Percentiles rank a stretch among this genome's conserved stretches.
phyloP scores from a whole-genome alignment of 2,113 vertebrate species.

The Oryzias melastigma region DNA sequence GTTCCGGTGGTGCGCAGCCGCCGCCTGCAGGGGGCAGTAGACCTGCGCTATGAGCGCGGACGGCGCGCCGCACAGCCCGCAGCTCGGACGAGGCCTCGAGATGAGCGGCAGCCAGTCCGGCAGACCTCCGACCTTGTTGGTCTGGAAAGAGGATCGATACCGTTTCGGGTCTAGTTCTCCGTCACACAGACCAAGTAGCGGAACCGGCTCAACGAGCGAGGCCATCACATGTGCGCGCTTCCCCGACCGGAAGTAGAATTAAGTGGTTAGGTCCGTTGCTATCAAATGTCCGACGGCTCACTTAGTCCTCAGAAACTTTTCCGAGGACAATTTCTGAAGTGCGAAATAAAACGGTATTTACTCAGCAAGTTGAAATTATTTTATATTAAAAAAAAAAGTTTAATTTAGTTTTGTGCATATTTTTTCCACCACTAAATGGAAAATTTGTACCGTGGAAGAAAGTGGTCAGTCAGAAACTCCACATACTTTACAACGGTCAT shows the following conservation, averaged over 20 bases:
- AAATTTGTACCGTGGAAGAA: too few species aligned
- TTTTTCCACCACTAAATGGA: too few species aligned
- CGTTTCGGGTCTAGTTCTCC: constrained; percentile 43
- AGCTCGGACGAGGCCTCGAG: constrained; percentile 5
- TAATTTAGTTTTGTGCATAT: too few species aligned
- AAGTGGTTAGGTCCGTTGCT: too few species aligned
- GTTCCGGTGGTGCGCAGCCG: constrained; percentile 53
- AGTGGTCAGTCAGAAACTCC: too few species aligned
- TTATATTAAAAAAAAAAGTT: too few species aligned
- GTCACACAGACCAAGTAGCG: constrained; percentile 68
- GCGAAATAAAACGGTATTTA: too few species aligned
- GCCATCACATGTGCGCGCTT: constrained; percentile 36
- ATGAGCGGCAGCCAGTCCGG: constrained; percentile 40
- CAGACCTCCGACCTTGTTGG: constrained; percentile 69
- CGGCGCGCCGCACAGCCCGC: constrained; percentile 35
- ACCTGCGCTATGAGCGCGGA: constrained; percentile 51
- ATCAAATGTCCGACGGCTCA: not conserved
- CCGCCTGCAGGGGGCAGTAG: constrained; percentile 62
- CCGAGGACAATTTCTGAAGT: not conserved
- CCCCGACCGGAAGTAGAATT: not conserved
- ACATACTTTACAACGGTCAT: too few species aligned
- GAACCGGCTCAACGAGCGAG: not conserved
- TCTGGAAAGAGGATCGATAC: constrained; percentile 35
- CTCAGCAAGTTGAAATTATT: too few species aligned
- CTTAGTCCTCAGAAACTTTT: constrained; percentile 20